Conservation (phyloP, 2,113 vertebrate genomes). For the Potamarius usumacintae region DNA sequence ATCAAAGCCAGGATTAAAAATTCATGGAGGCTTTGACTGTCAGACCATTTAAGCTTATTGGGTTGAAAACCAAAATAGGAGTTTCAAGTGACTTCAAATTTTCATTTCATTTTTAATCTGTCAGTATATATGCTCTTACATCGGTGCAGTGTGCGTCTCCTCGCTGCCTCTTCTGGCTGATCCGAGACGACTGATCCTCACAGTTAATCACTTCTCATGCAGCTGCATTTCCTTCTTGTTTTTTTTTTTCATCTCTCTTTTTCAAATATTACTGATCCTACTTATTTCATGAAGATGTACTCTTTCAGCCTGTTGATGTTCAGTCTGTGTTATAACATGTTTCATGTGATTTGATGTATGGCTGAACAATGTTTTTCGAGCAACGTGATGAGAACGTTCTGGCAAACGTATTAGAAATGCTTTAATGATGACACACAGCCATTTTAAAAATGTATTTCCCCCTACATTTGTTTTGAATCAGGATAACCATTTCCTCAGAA, state of each 20-base stretch:
- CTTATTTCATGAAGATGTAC: slow-evolving; percentile 1
- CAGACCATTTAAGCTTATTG: slow-evolving; percentile 77
- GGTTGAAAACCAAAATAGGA: slow-evolving; percentile 71
- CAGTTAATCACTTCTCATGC: slow-evolving; percentile 24
- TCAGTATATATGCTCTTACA: slow-evolving; percentile 67
- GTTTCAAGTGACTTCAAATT: slow-evolving; percentile 76
- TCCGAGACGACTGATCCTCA: background rate
- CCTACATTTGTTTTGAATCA: background rate
- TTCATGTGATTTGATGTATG: background rate
- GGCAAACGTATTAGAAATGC: background rate
- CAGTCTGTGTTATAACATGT: background rate
- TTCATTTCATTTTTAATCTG: slow-evolving; percentile 67
- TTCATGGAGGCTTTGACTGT: slow-evolving; percentile 65
- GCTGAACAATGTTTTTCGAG: background rate
- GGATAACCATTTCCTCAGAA: background rate
- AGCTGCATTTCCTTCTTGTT: slow-evolving; percentile 1
- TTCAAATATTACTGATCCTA: background rate
- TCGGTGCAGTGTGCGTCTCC: slow-evolving; percentile 41
- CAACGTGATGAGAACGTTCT: background rate
- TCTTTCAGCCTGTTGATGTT: background rate
- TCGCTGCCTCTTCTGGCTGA: slow-evolving; percentile 58
- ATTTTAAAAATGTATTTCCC: background rate
- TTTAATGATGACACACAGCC: background rate
- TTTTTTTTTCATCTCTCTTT: background rate
- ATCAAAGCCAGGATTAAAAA: slow-evolving; percentile 76